These are phyloP conservation scores for Bilobella aurantiaca DNA, from an alignment of 1,140 invertebrate species.

Conservation along the genomic window DNA sequence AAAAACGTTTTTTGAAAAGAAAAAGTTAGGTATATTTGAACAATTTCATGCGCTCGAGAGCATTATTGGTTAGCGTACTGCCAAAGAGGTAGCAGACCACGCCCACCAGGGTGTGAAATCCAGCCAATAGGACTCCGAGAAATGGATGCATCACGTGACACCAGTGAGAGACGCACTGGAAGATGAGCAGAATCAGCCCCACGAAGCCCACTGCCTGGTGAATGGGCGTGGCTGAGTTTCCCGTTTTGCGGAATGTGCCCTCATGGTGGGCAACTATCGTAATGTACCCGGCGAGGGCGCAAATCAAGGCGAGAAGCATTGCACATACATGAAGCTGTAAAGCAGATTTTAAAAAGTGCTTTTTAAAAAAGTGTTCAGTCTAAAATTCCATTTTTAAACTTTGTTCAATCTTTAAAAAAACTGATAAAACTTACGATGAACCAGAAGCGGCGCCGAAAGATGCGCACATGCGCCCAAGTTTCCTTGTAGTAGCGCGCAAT, in stretches of 20 bases:
- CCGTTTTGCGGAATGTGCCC: background rate
- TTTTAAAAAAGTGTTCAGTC: background rate
- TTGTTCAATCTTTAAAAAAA: background rate
- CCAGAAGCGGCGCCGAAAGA: background rate
- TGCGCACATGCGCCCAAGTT: background rate
- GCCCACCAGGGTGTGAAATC: background rate
- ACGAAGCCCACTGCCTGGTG: background rate
- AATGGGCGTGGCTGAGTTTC: background rate
- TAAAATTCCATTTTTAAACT: background rate
- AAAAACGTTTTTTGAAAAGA: too few relatives aligned
- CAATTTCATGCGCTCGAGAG: too few relatives aligned
- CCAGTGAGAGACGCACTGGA: background rate
- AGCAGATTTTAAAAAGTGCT: too few relatives aligned
- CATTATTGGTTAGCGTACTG: too few relatives aligned
- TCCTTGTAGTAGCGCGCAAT: background rate
- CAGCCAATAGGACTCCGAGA: background rate
- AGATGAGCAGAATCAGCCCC: background rate
- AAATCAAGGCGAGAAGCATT: background rate
- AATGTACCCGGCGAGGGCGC: background rate
- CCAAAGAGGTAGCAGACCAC: background rate
- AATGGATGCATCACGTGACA: background rate
- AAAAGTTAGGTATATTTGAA: too few relatives aligned
- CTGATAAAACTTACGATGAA: background rate
- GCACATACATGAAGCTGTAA: background rate
- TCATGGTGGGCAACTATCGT: background rate